phyloP scores from a whole-genome alignment of 2,113 vertebrate species.

The Capreolus pygargus region DNA sequence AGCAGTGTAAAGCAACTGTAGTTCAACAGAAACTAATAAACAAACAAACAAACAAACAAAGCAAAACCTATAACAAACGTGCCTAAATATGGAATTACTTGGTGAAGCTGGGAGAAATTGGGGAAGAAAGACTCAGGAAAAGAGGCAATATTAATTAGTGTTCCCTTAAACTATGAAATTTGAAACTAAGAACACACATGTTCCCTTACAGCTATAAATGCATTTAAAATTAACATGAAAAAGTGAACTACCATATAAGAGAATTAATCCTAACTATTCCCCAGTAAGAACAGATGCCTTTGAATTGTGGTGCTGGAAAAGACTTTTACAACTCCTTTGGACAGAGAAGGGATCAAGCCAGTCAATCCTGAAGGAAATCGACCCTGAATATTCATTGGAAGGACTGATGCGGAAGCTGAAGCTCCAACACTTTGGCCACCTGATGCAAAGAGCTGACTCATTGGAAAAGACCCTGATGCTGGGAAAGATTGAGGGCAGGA shows the following conservation, averaged over 20 bases:
- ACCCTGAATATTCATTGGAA: background rate
- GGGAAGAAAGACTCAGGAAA: background rate
- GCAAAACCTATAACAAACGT: background rate
- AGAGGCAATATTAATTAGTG: background rate
- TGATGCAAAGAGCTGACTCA: background rate
- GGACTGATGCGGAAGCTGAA: background rate
- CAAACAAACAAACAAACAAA: background rate
- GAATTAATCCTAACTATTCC: background rate
- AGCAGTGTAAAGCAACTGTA: background rate
- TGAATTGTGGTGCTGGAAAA: background rate
- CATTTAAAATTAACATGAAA: background rate
- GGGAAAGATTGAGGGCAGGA: background rate
- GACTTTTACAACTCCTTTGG: background rate
- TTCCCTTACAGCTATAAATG: background rate
- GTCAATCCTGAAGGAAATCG: background rate
- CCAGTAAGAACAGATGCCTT: background rate
- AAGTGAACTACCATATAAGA: background rate
- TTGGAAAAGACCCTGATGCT: background rate
- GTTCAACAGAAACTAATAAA: background rate
- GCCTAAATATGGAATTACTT: background rate
- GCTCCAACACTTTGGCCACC: background rate
- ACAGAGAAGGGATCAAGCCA: background rate
- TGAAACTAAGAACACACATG: background rate
- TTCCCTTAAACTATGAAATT: background rate
- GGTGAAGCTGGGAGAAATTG: background rate